Evolutionary conservation across 1,140 invertebrate genomes (phyloP).

Genomic region (Drosophila oshimai): DNA sequence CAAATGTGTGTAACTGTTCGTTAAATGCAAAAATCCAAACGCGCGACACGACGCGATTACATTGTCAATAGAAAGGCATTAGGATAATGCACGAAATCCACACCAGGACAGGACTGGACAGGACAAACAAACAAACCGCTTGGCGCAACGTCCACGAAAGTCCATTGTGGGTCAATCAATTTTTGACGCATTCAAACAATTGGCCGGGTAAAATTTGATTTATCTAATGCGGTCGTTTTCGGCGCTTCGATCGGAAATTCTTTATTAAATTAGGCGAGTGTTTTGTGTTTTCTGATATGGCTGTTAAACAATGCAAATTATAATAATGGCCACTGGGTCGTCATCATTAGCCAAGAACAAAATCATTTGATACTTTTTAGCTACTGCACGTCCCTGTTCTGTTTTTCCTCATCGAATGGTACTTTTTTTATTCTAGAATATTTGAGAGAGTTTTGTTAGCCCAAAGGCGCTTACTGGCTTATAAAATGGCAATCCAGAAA

Average conservation of each 20-base stretch:
- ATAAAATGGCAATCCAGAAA: conserved; percentile 32
- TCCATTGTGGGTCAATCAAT: conserved; percentile 61
- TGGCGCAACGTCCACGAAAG: neutral
- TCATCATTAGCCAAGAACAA: neutral
- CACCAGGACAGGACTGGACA: no score
- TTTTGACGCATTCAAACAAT: conserved; percentile 56
- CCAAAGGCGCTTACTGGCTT: conserved; percentile 60
- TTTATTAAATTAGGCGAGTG: conserved; percentile 25
- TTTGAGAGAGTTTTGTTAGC: conserved; percentile 16
- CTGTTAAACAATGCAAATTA: conserved; percentile 1
- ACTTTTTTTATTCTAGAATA: conserved; percentile 1
- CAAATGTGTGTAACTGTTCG: conserved; percentile 36
- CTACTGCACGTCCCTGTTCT: neutral
- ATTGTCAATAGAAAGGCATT: conserved; percentile 72
- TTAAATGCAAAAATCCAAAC: conserved; percentile 18
- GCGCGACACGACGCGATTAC: conserved; percentile 18
- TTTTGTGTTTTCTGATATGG: neutral
- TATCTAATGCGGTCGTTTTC: conserved; percentile 48
- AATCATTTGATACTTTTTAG: neutral
- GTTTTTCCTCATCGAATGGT: neutral
- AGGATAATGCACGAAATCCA: conserved; percentile 59
- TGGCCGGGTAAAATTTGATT: conserved; percentile 45
- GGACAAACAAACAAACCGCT: conserved; percentile 9
- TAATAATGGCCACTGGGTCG: neutral
- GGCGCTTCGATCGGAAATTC: conserved; percentile 5